These are phyloP conservation scores for Propithecus coquereli DNA, from an alignment of 2,113 vertebrate species.

Conservation along the genomic window DNA sequence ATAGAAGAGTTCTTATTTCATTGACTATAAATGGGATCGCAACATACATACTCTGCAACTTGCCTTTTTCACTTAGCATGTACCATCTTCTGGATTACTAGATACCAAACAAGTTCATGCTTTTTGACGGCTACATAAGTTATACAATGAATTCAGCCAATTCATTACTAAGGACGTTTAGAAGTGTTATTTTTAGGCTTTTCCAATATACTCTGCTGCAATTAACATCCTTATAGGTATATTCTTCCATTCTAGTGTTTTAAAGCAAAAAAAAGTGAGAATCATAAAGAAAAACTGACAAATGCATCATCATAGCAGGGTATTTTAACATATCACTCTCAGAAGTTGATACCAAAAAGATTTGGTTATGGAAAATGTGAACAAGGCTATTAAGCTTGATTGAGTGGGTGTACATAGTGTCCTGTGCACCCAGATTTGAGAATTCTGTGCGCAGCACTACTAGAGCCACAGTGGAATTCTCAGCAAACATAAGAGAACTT, in stretches of 20 bases:
- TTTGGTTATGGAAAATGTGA: not conserved
- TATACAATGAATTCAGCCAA: not conserved
- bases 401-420: not conserved
- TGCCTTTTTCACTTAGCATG: not conserved
- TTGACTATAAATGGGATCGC: not conserved
- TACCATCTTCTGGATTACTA: not conserved
- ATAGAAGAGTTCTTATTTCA: not conserved
- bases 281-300: not conserved
- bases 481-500: not conserved
- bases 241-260: not conserved
- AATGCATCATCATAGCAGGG: not conserved
- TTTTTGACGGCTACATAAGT: not conserved
- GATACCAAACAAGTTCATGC: not conserved
- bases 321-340: not conserved
- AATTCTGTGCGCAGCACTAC: not conserved
- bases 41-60: not conserved
- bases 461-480: not conserved
- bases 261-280: not conserved
- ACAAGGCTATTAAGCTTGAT: not conserved
- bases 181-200: not conserved
- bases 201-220: not conserved
- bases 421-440: not conserved
- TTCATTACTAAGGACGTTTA: not conserved
- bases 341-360: not conserved
- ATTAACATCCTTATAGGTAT: not conserved